These are phyloP conservation scores for Danio aesculapii DNA, from an alignment of 2,797 vertebrate species.

Conservation along the genomic window DNA sequence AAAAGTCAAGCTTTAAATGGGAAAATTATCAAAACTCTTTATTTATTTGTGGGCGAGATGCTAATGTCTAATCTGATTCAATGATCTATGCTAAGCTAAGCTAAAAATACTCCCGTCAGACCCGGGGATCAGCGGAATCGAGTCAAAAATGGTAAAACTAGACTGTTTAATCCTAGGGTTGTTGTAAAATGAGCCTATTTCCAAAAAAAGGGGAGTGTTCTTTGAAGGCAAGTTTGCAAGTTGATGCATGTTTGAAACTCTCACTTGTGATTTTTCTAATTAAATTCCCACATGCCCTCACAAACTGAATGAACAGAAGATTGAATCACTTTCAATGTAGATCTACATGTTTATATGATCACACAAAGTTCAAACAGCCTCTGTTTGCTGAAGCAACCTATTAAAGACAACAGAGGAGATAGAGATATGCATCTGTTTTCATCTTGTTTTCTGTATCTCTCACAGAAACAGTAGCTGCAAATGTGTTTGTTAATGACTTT, in stretches of 20 bases:
- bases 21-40: too few species aligned
- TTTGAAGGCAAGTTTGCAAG: too few species aligned
- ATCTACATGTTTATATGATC: not conserved
- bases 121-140: too few species aligned
- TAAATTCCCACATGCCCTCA: not conserved
- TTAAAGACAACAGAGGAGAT: not conserved
- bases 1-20: too few species aligned
- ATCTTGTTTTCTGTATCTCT: not conserved
- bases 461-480: not conserved
- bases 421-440: conserved; percentile 1
- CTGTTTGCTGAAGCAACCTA: not conserved
- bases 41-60: too few species aligned
- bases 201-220: too few species aligned
- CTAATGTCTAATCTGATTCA: too few species aligned
- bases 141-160: too few species aligned
- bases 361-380: not conserved
- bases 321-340: conserved; percentile 22
- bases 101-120: too few species aligned
- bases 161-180: too few species aligned
- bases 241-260: not conserved
- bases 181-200: too few species aligned
- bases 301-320: conserved; percentile 4
- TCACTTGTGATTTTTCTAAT: not conserved
- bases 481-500: not conserved
- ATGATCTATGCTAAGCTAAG: too few species aligned